Evolutionary conservation across 2,888 invertebrate genomes (phyloP).

Genomic region (Ormyrus labotus): DNA sequence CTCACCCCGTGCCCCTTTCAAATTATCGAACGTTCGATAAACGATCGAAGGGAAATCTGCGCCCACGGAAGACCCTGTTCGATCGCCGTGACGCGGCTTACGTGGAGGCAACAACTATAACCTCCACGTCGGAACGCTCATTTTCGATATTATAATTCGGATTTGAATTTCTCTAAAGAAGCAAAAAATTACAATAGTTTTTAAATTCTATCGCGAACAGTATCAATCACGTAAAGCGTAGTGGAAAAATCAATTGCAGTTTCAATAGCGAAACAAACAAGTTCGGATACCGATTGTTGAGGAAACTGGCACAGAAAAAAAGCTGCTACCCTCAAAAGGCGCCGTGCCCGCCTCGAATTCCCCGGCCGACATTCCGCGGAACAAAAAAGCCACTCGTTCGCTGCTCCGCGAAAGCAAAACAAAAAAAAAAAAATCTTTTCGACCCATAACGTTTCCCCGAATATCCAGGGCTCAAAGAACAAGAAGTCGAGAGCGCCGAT

Average conservation of each 20-base stretch:
- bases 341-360: constrained; percentile 7
- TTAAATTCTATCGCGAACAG: no score
- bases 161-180: no score
- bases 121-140: no score
- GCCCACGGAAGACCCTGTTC: no score
- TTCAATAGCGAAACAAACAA: constrained; percentile 31
- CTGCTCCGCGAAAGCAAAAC: background rate
- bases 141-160: no score
- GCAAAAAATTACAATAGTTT: no score
- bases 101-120: no score
- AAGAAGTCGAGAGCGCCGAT: constrained; percentile 24
- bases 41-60: no score
- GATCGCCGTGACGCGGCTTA: no score
- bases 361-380: constrained; percentile 21
- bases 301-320: background rate
- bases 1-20: no score
- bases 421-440: constrained; percentile 1
- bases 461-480: constrained; percentile 1
- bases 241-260: constrained; percentile 1
- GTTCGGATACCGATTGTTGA: constrained; percentile 16
- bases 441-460: constrained; percentile 8
- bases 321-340: constrained; percentile 20
- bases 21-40: no score
- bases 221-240: constrained; percentile 4
- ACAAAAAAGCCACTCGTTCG: constrained; percentile 8